A percentile compares a stretch with the other conserved stretches of the same genome.
These are phyloP conservation scores for Adela reaumurella DNA, from an alignment of 2,888 invertebrate genomes.

Conservation along the genomic window DNA sequence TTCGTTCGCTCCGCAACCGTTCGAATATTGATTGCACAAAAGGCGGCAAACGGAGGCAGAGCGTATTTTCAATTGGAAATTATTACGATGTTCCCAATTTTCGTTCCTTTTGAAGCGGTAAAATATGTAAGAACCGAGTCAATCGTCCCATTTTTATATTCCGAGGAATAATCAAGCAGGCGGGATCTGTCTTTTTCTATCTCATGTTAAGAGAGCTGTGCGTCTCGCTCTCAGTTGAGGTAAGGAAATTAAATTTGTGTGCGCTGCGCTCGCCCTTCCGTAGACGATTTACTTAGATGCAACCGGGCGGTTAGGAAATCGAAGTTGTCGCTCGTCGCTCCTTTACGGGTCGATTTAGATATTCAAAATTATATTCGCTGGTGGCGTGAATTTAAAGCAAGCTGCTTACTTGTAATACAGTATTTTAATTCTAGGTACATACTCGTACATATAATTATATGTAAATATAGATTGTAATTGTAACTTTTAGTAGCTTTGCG, in stretches of 20 bases:
- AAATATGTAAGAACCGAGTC: conserved; percentile 55
- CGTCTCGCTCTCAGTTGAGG: conserved; percentile 25
- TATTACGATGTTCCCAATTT: conserved; percentile 42
- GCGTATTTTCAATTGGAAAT: conserved; percentile 57
- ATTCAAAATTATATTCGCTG: no score
- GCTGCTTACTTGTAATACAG: conserved; percentile 14
- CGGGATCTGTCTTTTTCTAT: conserved; percentile 22
- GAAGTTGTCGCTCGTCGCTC: no score
- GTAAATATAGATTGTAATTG: no score
- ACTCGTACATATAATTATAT: no score
- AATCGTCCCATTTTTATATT: conserved; percentile 43
- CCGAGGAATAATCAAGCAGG: conserved; percentile 17
- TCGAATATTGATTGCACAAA: conserved; percentile 59
- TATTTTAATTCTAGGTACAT: no score
- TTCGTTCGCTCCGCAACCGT: conserved; percentile 26
- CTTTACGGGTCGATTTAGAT: no score
- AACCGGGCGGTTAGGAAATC: conserved; percentile 45
- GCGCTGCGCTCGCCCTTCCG: conserved; percentile 52
- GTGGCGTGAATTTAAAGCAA: conserved; percentile 39
- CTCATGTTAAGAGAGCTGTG: conserved; percentile 10
- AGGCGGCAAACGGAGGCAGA: conserved; percentile 41
- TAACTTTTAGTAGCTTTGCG: no score
- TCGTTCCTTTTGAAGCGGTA: conserved; percentile 40
- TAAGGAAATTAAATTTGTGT: conserved; percentile 52
- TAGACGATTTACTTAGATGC: conserved; percentile 38